Evolutionary conservation across 2,888 invertebrate genomes (phyloP), one percentile per base, ranked within the genome.

Genomic region (Dryobota labecula): DNA sequence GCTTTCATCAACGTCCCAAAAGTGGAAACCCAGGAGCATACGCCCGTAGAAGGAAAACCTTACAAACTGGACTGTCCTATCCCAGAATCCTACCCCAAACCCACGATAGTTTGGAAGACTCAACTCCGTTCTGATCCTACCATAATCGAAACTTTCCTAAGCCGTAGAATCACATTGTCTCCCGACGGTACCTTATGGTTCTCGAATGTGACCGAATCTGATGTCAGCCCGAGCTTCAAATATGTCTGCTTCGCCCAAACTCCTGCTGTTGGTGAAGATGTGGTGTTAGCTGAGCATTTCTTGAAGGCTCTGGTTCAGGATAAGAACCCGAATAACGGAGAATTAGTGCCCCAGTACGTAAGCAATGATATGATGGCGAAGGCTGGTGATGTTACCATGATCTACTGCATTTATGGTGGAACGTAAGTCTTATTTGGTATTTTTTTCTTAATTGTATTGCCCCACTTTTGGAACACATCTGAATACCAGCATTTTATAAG

Each of bases 341-440:
- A 93, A 33, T 71, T 94, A 62, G 86, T 90, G 0, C 89, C 90
- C 7, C 93, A 92, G 71, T 95, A 93, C 53, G 78, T 92, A 2
- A 94, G 92, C 72, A 86, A 86, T 0, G 91, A 94, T 64, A 85
- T 90, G 67, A 84, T 90, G 0, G 91, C 89, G 0, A 90, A 89
- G 47, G 90, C 87, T 33, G 94, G 93, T 0, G 88, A 91, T 7
- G 83, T 87, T 0, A 92, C 91, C 0, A 90, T 88, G 86, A 86
- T 95, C 20, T 95, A 93, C 87, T 95, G 95, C 81, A 93, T 95
- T 51, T 95, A 92, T 66, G 94, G 94, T 57, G 94, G 95, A 75
- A 92, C 90, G 95, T 95, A 64, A 93, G 94, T 93, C 41, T 27
- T 64, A 61, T 20, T 51, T 27, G 0, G 0, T 18, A 7, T n/a